Evolutionary conservation across 2,113 vertebrate species (phyloP), one percentile per base, ranked within the genome.

Genomic region (Corythornis madagascariensis): DNA sequence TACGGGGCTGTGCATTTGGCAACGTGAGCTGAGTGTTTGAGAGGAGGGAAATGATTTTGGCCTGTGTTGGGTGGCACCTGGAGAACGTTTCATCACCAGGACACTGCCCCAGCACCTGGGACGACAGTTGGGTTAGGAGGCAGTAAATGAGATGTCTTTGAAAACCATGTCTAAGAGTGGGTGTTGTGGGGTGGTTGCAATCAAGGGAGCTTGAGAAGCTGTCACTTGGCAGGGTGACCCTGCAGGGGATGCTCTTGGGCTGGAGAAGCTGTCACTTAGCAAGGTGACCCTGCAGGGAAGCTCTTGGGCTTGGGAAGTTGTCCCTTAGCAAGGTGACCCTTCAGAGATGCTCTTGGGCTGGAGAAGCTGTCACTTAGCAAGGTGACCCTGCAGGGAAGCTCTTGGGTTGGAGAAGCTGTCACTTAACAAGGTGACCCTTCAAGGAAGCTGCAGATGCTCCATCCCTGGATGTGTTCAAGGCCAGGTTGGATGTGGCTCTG

Each of bases 121-220:
- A 33, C 38, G 43, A 45, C 59, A 50, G 53, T 55, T 76, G 9
- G 0, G 11, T 15, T 16, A 17, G 19, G 45, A 50, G 2, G 15
- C 15, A 7, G 35, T 11, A 64, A 28, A 59, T n/a, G 11, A 33
- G 60, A 7, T 11, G 42, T 43, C 61, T 24, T 35, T n/a, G 26
- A 61, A 69, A 56, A 11, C 42, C 0, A 0, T 35, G 42, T 29
- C 42, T 20, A 15, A 52, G 57, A 83, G 8, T 1, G 3, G 16
- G 24, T 11, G 7, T 59, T 59, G 53, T 8, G 6, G 0, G 38
- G 24, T 12, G 15, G 9, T 12, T 24, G 55, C 18, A 9, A 3
- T 35, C 14, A 3, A 10, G 33, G 38, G 60, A 26, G 29, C 24
- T 50, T 11, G 38, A 64, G 77, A 42, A 83, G 16, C 7, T 6